phyloP scores from a whole-genome alignment of 2,113 vertebrate genomes.

The Seriola dumerili region DNA sequence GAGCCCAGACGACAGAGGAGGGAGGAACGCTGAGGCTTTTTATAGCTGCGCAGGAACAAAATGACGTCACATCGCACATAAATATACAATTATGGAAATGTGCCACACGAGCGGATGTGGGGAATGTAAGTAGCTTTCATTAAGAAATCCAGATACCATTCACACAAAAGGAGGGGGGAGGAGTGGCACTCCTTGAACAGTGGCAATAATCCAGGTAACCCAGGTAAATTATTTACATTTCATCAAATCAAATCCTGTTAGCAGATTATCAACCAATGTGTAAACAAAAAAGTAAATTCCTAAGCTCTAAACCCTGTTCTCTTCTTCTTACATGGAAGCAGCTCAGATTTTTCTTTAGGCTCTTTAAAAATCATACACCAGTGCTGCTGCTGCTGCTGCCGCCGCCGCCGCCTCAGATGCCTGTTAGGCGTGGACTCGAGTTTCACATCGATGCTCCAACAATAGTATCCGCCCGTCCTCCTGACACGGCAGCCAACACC shows the following conservation, averaged over 20 bases:
- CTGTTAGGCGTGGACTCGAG: conserved; percentile 58
- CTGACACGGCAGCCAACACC: conserved; percentile 60
- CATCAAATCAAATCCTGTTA: conserved; percentile 10
- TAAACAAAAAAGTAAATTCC: neutral
- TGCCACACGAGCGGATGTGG: neutral
- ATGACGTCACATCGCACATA: neutral
- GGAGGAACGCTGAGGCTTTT: conserved; percentile 38
- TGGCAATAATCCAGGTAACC: neutral
- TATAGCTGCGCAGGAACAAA: conserved; percentile 23
- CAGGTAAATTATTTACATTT: conserved; percentile 22
- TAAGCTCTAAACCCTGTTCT: neutral
- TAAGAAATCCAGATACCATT: conserved; percentile 1
- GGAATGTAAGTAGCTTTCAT: neutral
- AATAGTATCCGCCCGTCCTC: conserved; percentile 63
- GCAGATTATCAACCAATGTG: neutral
- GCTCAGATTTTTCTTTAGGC: conserved; percentile 14
- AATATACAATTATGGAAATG: conserved; percentile 15
- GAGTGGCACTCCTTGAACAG: neutral
- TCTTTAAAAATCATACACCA: neutral
- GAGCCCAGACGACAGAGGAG: conserved; percentile 9
- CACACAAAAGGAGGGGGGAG: neutral
- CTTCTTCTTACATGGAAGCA: neutral
- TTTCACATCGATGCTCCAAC: conserved; percentile 73
- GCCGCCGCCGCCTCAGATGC: conserved; percentile 6
- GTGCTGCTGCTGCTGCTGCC: neutral